These are phyloP conservation scores for Vulpes vulpes DNA, from an alignment of 2,113 vertebrate species.

Conservation along the genomic window DNA sequence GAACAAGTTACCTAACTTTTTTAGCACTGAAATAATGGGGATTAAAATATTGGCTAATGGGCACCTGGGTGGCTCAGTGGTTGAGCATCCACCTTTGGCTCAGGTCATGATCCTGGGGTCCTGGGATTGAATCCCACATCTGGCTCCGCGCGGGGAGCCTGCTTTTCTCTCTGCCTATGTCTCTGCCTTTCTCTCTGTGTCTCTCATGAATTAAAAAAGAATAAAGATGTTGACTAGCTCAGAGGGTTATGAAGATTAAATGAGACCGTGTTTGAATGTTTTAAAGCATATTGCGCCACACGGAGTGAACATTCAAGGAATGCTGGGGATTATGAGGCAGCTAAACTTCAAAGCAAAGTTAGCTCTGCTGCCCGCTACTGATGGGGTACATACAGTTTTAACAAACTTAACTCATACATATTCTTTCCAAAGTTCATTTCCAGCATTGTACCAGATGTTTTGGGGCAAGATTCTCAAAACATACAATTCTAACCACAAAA, in stretches of 20 bases:
- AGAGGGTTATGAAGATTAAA: slow-evolving; percentile 35
- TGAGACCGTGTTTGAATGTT: not conserved
- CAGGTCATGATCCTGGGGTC: too few species aligned
- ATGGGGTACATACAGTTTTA: not conserved
- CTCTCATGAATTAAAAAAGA: too few species aligned
- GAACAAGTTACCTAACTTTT: not conserved
- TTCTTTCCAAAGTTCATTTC: slow-evolving; percentile 27
- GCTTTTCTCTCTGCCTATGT: too few species aligned
- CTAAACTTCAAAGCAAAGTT: slow-evolving; percentile 41
- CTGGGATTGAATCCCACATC: too few species aligned
- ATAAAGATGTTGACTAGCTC: not conserved
- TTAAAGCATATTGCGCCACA: slow-evolving; percentile 9
- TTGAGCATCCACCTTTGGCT: too few species aligned
- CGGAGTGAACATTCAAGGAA: not conserved
- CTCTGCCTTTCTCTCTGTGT: too few species aligned
- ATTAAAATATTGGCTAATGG: slow-evolving; percentile 1
- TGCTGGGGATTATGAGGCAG: not conserved
- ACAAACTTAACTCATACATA: not conserved
- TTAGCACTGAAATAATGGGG: not conserved
- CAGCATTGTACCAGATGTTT: not conserved
- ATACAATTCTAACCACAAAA: slow-evolving; percentile 1
- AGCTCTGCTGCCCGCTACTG: not conserved
- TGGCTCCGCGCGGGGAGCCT: too few species aligned
- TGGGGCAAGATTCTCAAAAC: not conserved
- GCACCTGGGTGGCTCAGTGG: too few species aligned